Percentiles rank a stretch among this genome's conserved stretches.
Conservation (phyloP, 2,797 vertebrate genomes). For the Muraenolepis orangiensis region DNA sequence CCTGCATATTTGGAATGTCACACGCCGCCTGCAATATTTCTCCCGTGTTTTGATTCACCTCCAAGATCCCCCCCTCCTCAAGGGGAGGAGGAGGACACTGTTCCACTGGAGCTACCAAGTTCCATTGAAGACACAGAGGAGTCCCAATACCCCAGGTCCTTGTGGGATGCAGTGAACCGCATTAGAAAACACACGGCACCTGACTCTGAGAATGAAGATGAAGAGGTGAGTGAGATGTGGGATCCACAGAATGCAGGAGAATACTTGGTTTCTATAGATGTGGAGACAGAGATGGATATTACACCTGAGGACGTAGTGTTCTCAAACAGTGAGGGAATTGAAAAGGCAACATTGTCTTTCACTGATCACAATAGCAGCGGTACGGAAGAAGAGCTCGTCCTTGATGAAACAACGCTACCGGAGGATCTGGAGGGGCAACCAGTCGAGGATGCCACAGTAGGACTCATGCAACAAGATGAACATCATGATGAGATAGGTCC, state of each 20-base stretch:
- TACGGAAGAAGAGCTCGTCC: neutral
- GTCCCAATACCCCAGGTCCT: slow-evolving; percentile 63
- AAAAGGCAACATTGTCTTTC: neutral
- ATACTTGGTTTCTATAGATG: slow-evolving; percentile 2
- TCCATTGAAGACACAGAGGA: slow-evolving; percentile 23
- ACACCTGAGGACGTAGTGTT: slow-evolving; percentile 3
- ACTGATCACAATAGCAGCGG: neutral
- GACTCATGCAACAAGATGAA: slow-evolving; percentile 19
- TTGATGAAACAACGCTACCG: slow-evolving; percentile 18
- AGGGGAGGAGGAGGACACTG: slow-evolving; percentile 3
- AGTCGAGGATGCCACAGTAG: slow-evolving; percentile 6
- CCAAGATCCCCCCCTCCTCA: neutral
- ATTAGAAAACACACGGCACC: slow-evolving; percentile 92
- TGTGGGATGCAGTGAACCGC: slow-evolving; percentile 84
- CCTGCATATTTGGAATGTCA: slow-evolving; percentile 12
- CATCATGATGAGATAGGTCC: neutral
- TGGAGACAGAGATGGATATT: neutral
- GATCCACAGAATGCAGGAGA: slow-evolving; percentile 51
- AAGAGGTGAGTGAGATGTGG: slow-evolving; percentile 65
- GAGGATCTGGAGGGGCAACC: neutral
- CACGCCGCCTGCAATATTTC: slow-evolving; percentile 24
- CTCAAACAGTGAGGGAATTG: neutral
- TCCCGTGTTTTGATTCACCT: slow-evolving; percentile 7
- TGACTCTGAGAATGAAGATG: slow-evolving; percentile 89
- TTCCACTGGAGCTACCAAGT: slow-evolving; percentile 8